These are phyloP conservation scores for Amphipyra tragopoginis DNA, from an alignment of 2,888 invertebrate genomes.

Conservation along the genomic window DNA sequence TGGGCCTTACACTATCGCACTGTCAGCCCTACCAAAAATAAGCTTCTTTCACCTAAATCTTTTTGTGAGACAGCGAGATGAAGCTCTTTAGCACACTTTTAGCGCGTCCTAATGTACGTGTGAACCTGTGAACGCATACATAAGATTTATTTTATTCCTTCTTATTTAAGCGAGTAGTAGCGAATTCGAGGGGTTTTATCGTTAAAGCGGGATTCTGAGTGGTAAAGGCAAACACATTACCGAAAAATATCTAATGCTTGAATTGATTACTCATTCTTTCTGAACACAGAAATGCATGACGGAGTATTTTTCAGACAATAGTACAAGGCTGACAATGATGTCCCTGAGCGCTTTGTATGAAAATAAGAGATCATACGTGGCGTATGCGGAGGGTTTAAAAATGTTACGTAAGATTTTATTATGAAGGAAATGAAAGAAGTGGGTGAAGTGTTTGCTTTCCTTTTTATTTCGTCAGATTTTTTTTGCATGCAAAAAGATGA, in stretches of 20 bases:
- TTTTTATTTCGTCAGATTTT: slow-evolving; percentile 10
- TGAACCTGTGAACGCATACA: slow-evolving; percentile 48
- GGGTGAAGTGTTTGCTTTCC: slow-evolving; percentile 27
- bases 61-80: slow-evolving; percentile 66
- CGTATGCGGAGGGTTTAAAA: slow-evolving; percentile 45
- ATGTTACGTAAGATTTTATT: slow-evolving; percentile 51
- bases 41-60: slow-evolving; percentile 81
- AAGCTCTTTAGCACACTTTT: slow-evolving; percentile 71
- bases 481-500: too few species aligned
- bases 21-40: slow-evolving; percentile 87
- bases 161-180: slow-evolving; percentile 31
- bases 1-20: slow-evolving; percentile 88
- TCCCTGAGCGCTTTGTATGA: slow-evolving; percentile 50
- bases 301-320: slow-evolving; percentile 25
- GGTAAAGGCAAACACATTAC: slow-evolving; percentile 12
- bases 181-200: slow-evolving; percentile 39
- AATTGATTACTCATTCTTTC: slow-evolving; percentile 32
- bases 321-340: slow-evolving; percentile 37
- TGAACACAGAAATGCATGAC: slow-evolving; percentile 17
- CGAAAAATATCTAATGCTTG: slow-evolving; percentile 12
- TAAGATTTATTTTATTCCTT: slow-evolving; percentile 51
- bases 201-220: slow-evolving; percentile 19
- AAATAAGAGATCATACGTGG: slow-evolving; percentile 50
- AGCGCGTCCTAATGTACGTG: slow-evolving; percentile 52
- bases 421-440: slow-evolving; percentile 42